Base-by-base conservation (phyloP, 2,113 vertebrate species). In the Pelobates fuscus region DNA sequence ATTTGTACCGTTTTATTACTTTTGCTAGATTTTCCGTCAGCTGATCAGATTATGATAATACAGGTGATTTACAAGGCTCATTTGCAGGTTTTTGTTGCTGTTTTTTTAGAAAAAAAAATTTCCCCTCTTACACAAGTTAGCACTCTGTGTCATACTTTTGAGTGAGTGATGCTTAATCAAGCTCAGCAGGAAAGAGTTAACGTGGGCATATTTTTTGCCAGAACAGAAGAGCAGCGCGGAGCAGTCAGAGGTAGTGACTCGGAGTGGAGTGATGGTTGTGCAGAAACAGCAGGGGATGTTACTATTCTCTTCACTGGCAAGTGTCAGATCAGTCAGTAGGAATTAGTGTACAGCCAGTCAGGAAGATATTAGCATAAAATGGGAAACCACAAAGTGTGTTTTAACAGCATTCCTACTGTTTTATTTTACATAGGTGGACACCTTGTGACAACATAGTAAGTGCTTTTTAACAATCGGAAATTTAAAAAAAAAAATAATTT, bases 211-310 rank as follows among this genome's bases (percentile, higher is more conserved):
- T 24, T 7, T 52, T 7, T 29, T 46, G 25, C 18, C 26, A 44
- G 41, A 25, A 52, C 17, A 71, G 58, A 70, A 58, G 70, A 62
- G 71, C 71, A 74, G 29, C 18, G 23, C 8, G 17, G 27, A 37
- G 60, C 70, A 73, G 70, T 73, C 70, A 74, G 49, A 37, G 63
- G 62, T 43, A 57, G 71, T 74, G 71, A 57, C 71, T 65, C 61
- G 20, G 49, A 27, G 21, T 11, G 69, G 30, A 78, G 41, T 78
- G 8, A 2, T 0, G 0, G 44, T 58, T 25, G 54, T 25, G 20
- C 52, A 68, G 66, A 77, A 49, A 74, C 7, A 79, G 65, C 49
- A 44, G 68, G 54, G 75, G 17, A 32, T 58, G 11, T 49, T 32
- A 27, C 20, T 61, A 2, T 20, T 78, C 62, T 58, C 43, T 79